A percentile compares a stretch with the other conserved stretches of the same genome.
Evolutionary conservation across 2,113 vertebrate genomes (phyloP).

Genomic region (Barbus barbus): DNA sequence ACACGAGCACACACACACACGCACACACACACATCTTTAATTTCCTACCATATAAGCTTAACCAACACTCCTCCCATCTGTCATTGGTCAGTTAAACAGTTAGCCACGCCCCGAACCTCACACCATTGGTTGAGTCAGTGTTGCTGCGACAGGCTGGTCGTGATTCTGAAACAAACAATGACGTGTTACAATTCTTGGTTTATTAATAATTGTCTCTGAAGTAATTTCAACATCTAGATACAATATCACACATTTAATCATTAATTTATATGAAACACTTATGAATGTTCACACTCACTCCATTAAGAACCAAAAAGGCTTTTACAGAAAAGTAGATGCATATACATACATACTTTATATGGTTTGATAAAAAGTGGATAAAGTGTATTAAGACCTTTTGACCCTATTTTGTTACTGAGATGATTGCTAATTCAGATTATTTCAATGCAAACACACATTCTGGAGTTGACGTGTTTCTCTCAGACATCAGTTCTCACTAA

Average conservation of each 20-base stretch:
- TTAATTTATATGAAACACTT: no score
- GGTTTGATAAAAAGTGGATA: no score
- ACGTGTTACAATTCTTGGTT: not conserved
- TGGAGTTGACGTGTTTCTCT: not conserved
- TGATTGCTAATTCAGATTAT: not conserved
- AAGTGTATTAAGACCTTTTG: not conserved
- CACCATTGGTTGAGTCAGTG: not conserved
- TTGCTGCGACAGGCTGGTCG: not conserved
- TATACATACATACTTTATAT: not conserved
- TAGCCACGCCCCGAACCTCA: not conserved
- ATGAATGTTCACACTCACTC: no score
- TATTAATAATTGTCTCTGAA: not conserved
- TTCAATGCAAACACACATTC: not conserved
- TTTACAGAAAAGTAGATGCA: not conserved
- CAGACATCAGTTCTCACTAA: not conserved
- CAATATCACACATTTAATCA: no score
- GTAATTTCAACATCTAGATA: no score
- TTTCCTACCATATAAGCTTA: not conserved
- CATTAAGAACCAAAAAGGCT: no score
- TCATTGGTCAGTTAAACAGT: not conserved
- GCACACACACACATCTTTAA: not conserved
- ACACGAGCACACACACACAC: not conserved
- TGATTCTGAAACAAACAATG: not conserved
- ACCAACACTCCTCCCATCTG: not conserved
- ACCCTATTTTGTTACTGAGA: not conserved